Evolutionary conservation across 2,113 vertebrate genomes (phyloP), one percentile per base, ranked within the genome.

Genomic region (Ancistrus triradiatus): DNA sequence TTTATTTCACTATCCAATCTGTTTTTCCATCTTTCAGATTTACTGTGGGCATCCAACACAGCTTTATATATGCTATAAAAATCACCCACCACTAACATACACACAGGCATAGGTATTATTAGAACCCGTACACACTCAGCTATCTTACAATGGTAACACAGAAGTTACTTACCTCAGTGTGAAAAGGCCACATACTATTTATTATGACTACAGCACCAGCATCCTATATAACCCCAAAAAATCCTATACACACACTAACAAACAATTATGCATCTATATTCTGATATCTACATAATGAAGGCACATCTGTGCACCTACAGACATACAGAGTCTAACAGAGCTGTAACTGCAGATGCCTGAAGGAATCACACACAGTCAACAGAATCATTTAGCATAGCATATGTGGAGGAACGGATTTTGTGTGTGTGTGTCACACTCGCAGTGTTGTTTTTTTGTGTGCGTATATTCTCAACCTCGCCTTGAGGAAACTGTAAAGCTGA

Each of bases 51-150:
- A 9, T 51, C 52, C 33, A 60, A 49, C 53, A 47, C 40, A n/a
- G 8, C 38, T 64, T 60, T 60, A 64, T 60, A 59, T 71, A 51
- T 49, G 67, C 51, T 73, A 63, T 66, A 67, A 67, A n/a, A 66
- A 67, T 21, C 9, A 44, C 8, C 33, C 31, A 4, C 8, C 14
- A 46, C 19, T 28, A 3, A 2, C 18, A 40, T n/a, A 35, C n/a
- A 24, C 21, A 15, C 37, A 17, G 5, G 19, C 55, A 19, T 35
- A 44, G 10, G 13, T 15, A 25, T 13, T n/a, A n/a, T n/a, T n/a
- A n/a, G n/a, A n/a, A n/a, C n/a, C n/a, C n/a, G n/a, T n/a, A n/a
- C n/a, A n/a, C n/a, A n/a, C n/a, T n/a, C n/a, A n/a, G n/a, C n/a
- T n/a, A n/a, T n/a, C n/a, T n/a, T n/a, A n/a, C n/a, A n/a, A n/a